Conservation (phyloP, 30 jellyfish, hydroid and myxozoan genomes). For the Hydra vulgaris region DNA sequence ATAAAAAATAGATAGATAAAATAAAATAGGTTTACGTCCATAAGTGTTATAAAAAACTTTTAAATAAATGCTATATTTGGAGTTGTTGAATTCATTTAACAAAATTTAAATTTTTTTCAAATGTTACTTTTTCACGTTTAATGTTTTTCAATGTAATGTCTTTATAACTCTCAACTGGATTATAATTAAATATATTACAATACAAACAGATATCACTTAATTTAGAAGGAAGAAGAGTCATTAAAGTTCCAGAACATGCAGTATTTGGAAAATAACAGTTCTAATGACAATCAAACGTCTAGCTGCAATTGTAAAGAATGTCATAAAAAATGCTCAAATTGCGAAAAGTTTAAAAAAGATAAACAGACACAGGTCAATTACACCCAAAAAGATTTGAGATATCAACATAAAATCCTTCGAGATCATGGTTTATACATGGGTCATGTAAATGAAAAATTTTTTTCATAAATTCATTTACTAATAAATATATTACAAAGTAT, state of each 20-base stretch:
- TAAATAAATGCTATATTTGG: too few relatives aligned
- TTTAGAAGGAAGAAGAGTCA: slow-evolving; percentile 69
- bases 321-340: background rate
- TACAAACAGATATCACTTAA: too few relatives aligned
- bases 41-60: too few relatives aligned
- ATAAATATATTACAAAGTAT: too few relatives aligned
- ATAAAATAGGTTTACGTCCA: too few relatives aligned
- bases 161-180: too few relatives aligned
- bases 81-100: too few relatives aligned
- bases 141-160: too few relatives aligned
- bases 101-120: too few relatives aligned
- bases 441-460: slow-evolving; percentile 69
- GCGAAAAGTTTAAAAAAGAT: background rate
- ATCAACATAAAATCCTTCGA: slow-evolving; percentile 72
- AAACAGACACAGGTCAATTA: slow-evolving; percentile 21
- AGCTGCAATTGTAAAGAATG: background rate
- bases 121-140: too few relatives aligned
- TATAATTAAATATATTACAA: too few relatives aligned
- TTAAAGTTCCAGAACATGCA: slow-evolving; percentile 36
- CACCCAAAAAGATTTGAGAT: slow-evolving; percentile 67
- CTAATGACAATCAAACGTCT: slow-evolving; percentile 15
- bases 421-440: slow-evolving; percentile 98
- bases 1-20: too few relatives aligned
- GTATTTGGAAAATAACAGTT: slow-evolving; percentile 31
- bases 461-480: slow-evolving; percentile 39